A percentile compares a stretch with the other conserved stretches of the same genome.
phyloP scores from a whole-genome alignment of 2,113 vertebrate species.

The Danionella cerebrum region DNA sequence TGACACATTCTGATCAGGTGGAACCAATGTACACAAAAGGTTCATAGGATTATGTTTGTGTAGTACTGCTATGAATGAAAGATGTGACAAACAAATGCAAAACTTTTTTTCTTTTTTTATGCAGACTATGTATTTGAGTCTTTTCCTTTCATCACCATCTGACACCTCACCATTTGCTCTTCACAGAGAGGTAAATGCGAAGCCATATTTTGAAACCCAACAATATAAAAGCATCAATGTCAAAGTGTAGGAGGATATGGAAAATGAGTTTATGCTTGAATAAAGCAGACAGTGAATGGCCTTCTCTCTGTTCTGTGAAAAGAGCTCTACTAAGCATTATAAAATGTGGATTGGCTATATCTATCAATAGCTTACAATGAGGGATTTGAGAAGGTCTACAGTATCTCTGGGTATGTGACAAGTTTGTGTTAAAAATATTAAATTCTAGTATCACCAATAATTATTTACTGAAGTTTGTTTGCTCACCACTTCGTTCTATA shows the following conservation, averaged over 20 bases:
- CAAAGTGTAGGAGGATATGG: neutral
- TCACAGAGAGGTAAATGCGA: neutral
- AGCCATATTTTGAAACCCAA: neutral
- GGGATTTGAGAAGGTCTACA: conserved; percentile 5
- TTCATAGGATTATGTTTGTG: no score
- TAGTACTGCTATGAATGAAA: no score
- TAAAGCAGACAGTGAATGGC: conserved; percentile 6
- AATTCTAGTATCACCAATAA: no score
- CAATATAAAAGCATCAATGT: neutral
- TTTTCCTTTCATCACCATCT: no score
- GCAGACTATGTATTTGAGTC: no score
- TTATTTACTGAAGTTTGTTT: conserved; percentile 16
- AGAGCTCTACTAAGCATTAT: conserved; percentile 30
- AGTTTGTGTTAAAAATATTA: neutral
- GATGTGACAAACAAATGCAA: no score
- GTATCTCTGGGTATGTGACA: neutral
- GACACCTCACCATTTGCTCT: neutral
- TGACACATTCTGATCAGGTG: no score
- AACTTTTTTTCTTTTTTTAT: no score
- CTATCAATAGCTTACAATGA: conserved; percentile 35
- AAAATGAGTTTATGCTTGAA: neutral
- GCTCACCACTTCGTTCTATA: neutral
- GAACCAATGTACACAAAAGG: no score
- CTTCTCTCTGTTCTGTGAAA: conserved; percentile 6
- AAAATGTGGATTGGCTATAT: conserved; percentile 36